Conservation (phyloP, 2,797 vertebrate species). For the Champsocephalus esox region DNA sequence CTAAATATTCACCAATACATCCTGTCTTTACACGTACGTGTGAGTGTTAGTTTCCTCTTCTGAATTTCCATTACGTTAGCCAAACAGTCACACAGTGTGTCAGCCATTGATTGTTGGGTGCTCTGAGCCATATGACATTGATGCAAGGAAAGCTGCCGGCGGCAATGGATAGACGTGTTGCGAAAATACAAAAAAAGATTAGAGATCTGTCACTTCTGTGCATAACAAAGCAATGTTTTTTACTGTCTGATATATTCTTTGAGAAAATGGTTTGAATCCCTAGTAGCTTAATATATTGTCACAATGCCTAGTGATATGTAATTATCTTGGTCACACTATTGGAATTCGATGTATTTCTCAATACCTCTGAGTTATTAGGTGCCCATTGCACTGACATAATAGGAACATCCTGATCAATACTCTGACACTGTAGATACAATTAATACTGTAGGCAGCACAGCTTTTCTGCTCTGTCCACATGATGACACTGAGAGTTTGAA, state of each 20-base stretch:
- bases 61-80: constrained; percentile 72
- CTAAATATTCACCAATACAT: constrained; percentile 25
- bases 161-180: constrained; percentile 39
- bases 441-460: constrained; percentile 8
- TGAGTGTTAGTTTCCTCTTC: constrained; percentile 25
- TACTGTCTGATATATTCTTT: constrained; percentile 10
- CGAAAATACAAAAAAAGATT: constrained; percentile 16
- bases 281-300: constrained; percentile 24
- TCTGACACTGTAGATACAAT: constrained; percentile 41
- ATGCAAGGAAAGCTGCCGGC: constrained; percentile 68
- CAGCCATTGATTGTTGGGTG: constrained; percentile 67
- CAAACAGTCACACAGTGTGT: constrained; percentile 55
- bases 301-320: constrained; percentile 28
- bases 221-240: constrained; percentile 17
- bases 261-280: constrained; percentile 4
- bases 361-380: constrained; percentile 77
- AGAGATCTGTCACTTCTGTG: not conserved
- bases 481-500: not conserved
- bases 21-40: constrained; percentile 11
- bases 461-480: constrained; percentile 15
- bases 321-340: constrained; percentile 65
- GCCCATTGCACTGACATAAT: constrained; percentile 77
- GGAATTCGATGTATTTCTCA: constrained; percentile 79
- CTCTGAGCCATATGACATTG: constrained; percentile 66
- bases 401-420: constrained; percentile 78